A percentile compares a stretch with the other conserved stretches of the same genome.
Conservation (phyloP, 2,888 invertebrate genomes). For the Cephonodes hylas region DNA sequence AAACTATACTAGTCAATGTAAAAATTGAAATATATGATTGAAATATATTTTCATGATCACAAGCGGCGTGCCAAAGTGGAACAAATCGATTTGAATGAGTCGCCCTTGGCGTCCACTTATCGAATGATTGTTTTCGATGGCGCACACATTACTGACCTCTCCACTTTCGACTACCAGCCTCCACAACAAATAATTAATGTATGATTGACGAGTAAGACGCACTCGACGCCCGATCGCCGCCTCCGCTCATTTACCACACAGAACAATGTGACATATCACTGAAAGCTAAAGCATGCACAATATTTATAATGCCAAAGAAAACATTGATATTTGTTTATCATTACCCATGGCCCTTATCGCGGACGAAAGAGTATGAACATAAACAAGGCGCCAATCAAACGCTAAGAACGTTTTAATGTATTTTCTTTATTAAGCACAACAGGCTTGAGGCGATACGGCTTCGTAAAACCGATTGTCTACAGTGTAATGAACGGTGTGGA, state of each 20-base stretch:
- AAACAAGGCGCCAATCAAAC: conserved; percentile 6
- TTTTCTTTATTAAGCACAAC: not conserved
- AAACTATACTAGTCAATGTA: no score
- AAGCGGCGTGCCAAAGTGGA: conserved; percentile 25
- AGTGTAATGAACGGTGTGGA: conserved; percentile 11
- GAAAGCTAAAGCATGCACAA: not conserved
- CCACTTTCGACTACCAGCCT: conserved; percentile 50
- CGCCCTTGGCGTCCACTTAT: conserved; percentile 55
- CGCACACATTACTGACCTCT: conserved; percentile 52
- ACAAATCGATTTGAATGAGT: conserved; percentile 44
- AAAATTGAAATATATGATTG: no score
- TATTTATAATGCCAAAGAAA: conserved; percentile 18
- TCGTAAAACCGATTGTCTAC: conserved; percentile 7
- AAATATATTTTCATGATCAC: not conserved
- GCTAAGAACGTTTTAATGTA: not conserved
- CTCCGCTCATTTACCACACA: conserved; percentile 28
- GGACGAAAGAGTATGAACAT: not conserved
- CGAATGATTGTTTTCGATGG: conserved; percentile 61
- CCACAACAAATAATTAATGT: conserved; percentile 53
- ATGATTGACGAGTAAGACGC: conserved; percentile 41
- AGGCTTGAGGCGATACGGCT: conserved; percentile 5
- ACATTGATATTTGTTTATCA: conserved; percentile 37
- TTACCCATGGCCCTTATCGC: conserved; percentile 29
- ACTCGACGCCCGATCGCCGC: conserved; percentile 28
- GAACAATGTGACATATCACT: conserved; percentile 18